Percentiles rank a stretch among this genome's conserved stretches.
These are phyloP conservation scores for Bos taurus DNA, from an alignment of 2,113 vertebrate genomes.

Conservation along the genomic window ARS-UCD2.0 NC_037336.1:20052001-20052500, in stretches of 20 bases:
- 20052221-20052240: background rate
- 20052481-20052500: background rate
- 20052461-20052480: background rate
- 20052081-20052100: background rate
- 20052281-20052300: background rate
- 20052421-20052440: background rate
- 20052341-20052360: background rate
- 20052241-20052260: background rate
- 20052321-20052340: background rate
- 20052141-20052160: background rate
- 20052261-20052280: background rate
- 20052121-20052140: background rate
- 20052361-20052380: background rate
- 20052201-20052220: background rate
- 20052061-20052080: background rate
- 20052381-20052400: background rate
- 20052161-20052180: background rate
- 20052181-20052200: background rate
- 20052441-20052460: background rate
- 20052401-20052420: background rate
- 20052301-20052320: background rate
- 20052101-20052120: background rate
- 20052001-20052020: background rate
- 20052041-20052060: background rate
- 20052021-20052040: background rate